Evolutionary conservation across 2,797 vertebrate species (phyloP).

Genomic region (Sebastes hubbsi): DNA sequence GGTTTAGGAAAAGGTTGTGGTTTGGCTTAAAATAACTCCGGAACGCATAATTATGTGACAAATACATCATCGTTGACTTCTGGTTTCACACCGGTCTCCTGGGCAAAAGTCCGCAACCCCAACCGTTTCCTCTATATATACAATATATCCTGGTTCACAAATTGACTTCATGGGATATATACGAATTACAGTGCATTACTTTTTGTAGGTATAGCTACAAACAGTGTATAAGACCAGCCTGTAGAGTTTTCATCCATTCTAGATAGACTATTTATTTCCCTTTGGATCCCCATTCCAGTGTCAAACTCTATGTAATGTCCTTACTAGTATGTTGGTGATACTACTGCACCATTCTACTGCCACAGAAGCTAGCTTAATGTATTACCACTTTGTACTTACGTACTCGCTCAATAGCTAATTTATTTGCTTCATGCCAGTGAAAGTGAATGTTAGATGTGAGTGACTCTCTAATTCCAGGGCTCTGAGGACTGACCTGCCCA

Average conservation of each 20-base stretch:
- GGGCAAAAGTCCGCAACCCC: too few relatives aligned
- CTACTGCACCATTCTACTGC: background rate
- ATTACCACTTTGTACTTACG: background rate
- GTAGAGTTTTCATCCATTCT: background rate
- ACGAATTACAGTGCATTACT: too few relatives aligned
- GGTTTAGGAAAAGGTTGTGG: too few relatives aligned
- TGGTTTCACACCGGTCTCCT: too few relatives aligned
- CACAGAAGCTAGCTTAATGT: background rate
- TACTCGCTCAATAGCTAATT: background rate
- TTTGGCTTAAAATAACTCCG: too few relatives aligned
- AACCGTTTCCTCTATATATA: too few relatives aligned
- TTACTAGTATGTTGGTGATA: background rate
- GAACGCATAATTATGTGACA: too few relatives aligned
- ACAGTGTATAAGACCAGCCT: too few relatives aligned
- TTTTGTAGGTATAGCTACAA: too few relatives aligned
- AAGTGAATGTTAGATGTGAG: background rate
- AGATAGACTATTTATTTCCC: background rate
- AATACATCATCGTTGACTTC: too few relatives aligned
- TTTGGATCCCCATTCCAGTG: background rate
- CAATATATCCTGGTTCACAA: too few relatives aligned
- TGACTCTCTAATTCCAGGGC: background rate
- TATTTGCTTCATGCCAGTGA: background rate
- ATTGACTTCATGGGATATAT: too few relatives aligned
- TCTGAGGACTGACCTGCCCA: background rate
- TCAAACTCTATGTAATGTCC: background rate